Evolutionary conservation across 2,797 vertebrate species (phyloP).

Genomic region (Lophura swinhoii): DNA sequence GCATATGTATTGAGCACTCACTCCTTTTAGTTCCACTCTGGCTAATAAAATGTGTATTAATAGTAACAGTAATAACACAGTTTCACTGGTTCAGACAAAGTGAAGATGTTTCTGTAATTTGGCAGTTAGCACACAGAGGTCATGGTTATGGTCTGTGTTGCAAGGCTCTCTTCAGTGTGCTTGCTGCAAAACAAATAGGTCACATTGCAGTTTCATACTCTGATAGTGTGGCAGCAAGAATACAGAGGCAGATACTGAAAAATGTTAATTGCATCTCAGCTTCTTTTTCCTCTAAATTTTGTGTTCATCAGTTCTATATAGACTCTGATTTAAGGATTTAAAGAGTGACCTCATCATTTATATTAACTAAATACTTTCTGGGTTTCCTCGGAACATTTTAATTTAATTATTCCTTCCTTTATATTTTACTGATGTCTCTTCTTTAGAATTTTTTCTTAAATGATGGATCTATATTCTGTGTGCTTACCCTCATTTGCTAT

Average conservation of each 20-base stretch:
- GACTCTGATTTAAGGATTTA: background rate
- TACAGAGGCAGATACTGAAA: background rate
- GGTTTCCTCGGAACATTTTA: background rate
- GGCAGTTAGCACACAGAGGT: background rate
- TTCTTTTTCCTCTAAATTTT: slow-evolving; percentile 6
- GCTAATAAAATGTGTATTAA: background rate
- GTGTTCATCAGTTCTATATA: background rate
- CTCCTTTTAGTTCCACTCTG: background rate
- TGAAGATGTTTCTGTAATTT: background rate
- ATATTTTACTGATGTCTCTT: background rate
- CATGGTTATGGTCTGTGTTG: background rate
- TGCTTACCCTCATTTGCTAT: background rate
- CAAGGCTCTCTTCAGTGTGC: background rate
- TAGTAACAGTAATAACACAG: background rate
- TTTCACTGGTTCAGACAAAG: background rate
- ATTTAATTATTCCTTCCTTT: background rate
- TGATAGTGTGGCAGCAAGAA: background rate
- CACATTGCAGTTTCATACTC: background rate
- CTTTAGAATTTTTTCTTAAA: background rate
- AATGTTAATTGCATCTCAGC: background rate
- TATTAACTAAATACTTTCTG: background rate
- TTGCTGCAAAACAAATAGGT: background rate
- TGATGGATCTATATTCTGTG: background rate
- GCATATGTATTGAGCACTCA: background rate
- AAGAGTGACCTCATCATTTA: background rate